Base-by-base conservation (phyloP, 2,797 vertebrate genomes). In the Poecile montanus region DNA sequence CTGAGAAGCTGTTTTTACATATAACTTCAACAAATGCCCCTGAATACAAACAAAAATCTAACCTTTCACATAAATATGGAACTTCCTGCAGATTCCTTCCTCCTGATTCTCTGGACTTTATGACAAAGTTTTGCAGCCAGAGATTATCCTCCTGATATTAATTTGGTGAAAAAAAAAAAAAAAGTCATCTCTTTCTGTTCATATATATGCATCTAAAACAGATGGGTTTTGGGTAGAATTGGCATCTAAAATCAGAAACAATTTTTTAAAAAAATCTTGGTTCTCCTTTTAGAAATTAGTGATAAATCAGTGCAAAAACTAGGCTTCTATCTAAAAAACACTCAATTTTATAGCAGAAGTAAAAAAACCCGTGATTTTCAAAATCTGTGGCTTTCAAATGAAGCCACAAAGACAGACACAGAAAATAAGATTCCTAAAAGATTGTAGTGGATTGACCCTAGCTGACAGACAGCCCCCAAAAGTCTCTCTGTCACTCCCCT, bases 211-310 rank as follows among this genome's bases (percentile, higher is more conserved):
- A 58, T 38, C 18, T 66, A 42, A 88, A 79, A 68, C 13, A 27
- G 34, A 75, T 40, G 38, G 38, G 38, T 40, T 40, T 40, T 86
- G n/a, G 53, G 32, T 48, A 60, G 17, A 95, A 77, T 56, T 22
- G 13, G 3, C 9, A 34, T 36, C 11, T 66, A 79, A 57, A 66
- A 83, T 74, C 29, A 42, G 44, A 65, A 65, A 61, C 3, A 45
- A 6, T 5, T 61, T n/a, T 30, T 5, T 3, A 1, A 23, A n/a
- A 30, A 32, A 26, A 5, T 54, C 30, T 20, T 54, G 0, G 36
- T 63, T 61, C 53, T 47, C 10, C 29, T 78, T 78, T 27, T n/a
- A 81, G 34, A 72, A 89, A 63, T 72, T 42, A 72, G 4, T 21
- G 45, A 51, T 29, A 75, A 88, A 83, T 57, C 10, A 70, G 32